These are phyloP conservation scores for Aldabrachelys gigantea DNA, from an alignment of 2,113 vertebrate species.

Conservation along the genomic window DNA sequence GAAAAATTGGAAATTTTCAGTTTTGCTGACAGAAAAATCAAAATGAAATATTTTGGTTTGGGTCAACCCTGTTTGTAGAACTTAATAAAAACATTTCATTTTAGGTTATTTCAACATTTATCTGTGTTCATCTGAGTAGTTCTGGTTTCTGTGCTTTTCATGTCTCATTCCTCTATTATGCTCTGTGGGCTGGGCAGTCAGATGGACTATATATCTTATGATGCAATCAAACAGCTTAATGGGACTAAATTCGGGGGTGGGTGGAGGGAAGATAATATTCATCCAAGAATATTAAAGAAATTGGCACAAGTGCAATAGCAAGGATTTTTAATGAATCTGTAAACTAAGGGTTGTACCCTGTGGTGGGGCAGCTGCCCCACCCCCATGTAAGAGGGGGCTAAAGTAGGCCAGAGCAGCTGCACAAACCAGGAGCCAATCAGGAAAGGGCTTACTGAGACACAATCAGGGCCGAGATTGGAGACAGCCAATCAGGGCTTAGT, in stretches of 20 bases:
- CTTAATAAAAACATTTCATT: not conserved
- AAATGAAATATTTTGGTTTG: not conserved
- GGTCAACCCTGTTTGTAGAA: not conserved
- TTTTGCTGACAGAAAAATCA: not conserved
- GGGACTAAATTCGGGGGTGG: not conserved
- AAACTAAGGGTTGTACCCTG: too few relatives aligned
- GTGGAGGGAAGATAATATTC: not conserved
- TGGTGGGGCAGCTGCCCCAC: too few relatives aligned
- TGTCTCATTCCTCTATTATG: not conserved
- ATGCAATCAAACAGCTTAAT: not conserved
- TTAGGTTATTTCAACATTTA: not conserved
- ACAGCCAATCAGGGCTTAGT: too few relatives aligned
- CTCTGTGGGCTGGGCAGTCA: not conserved
- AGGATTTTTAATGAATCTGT: too few relatives aligned
- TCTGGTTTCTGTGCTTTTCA: not conserved
- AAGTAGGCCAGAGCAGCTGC: too few relatives aligned
- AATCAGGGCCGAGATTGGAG: too few relatives aligned
- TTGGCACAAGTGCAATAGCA: not conserved
- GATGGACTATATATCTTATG: not conserved
- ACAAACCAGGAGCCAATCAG: too few relatives aligned
- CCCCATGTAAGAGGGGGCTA: too few relatives aligned
- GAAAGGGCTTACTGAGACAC: too few relatives aligned
- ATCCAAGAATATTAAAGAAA: not conserved
- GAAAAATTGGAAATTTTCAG: not conserved
- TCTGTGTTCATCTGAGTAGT: not conserved